These are phyloP conservation scores for Diacarnus erythraeanus DNA, from an alignment of 37 sponge, comb jelly and placozoan genomes.

Conservation along the genomic window DNA sequence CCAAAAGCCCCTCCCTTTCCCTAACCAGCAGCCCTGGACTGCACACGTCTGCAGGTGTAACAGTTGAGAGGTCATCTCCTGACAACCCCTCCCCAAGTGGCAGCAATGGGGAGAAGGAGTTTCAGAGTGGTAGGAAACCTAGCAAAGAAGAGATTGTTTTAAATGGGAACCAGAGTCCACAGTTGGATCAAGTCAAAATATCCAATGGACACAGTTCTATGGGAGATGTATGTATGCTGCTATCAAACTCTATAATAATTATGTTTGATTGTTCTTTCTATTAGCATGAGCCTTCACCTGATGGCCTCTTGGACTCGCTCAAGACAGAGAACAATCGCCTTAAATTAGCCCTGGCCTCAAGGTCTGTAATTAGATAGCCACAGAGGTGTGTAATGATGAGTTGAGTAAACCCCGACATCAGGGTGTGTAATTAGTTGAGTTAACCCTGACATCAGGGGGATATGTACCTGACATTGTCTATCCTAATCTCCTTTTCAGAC, in stretches of 20 bases:
- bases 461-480: too few species aligned
- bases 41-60: too few species aligned
- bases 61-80: background rate
- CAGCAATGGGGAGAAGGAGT: background rate
- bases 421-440: too few species aligned
- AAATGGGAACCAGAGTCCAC: background rate
- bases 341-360: conserved; percentile 77
- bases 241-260: background rate
- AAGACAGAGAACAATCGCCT: conserved; percentile 70
- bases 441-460: too few species aligned
- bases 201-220: conserved; percentile 5
- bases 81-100: background rate
- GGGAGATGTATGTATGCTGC: background rate
- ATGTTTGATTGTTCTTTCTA: background rate
- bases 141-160: background rate
- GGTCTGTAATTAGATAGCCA: conserved; percentile 42
- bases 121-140: background rate
- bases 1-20: conserved; percentile 3
- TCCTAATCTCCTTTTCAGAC: too few species aligned
- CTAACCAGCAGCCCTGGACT: background rate
- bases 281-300: conserved; percentile 3
- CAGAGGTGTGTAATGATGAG: too few species aligned
- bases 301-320: conserved; percentile 47
- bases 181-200: background rate
- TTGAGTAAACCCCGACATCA: too few species aligned